Evolutionary conservation across 2,888 invertebrate species (phyloP).

Genomic region (Spodoptera exigua): DNA sequence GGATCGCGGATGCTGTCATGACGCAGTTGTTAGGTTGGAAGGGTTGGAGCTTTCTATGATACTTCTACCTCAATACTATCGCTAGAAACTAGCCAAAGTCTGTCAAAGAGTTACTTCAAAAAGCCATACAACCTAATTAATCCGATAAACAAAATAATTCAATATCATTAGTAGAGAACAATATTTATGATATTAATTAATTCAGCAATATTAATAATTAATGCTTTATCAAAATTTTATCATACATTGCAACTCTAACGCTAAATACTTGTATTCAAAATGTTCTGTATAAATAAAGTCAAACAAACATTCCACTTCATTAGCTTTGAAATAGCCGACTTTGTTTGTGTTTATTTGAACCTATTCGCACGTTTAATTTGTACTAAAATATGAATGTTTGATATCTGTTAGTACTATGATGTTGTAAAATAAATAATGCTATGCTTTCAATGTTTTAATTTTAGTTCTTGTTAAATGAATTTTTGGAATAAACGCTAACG

Average conservation of each 20-base stretch:
- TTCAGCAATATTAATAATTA: slow-evolving; percentile 31
- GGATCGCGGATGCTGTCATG: too few relatives aligned
- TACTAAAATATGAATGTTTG: slow-evolving; percentile 23
- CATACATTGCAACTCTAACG: slow-evolving; percentile 17
- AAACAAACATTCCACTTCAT: slow-evolving; percentile 39
- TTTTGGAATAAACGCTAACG: too few relatives aligned
- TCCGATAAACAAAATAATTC: too few relatives aligned
- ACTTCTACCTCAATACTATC: too few relatives aligned
- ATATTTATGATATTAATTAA: background rate
- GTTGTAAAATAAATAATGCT: slow-evolving; percentile 4
- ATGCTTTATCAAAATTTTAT: slow-evolving; percentile 10
- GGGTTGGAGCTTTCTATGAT: too few relatives aligned
- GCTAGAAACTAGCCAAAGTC: too few relatives aligned
- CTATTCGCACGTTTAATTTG: slow-evolving; percentile 37
- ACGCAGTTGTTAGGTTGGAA: too few relatives aligned
- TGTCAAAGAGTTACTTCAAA: too few relatives aligned
- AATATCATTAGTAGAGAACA: too few relatives aligned
- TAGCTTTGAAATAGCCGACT: slow-evolving; percentile 36
- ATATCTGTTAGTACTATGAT: slow-evolving; percentile 16
- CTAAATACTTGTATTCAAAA: slow-evolving; percentile 29
- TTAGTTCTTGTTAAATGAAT: too few relatives aligned
- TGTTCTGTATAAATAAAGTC: slow-evolving; percentile 34
- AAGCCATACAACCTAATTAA: too few relatives aligned
- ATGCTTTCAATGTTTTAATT: background rate
- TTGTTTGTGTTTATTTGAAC: slow-evolving; percentile 42